Base-by-base conservation (phyloP, 2,797 vertebrate species). In the Sylvia borin region DNA sequence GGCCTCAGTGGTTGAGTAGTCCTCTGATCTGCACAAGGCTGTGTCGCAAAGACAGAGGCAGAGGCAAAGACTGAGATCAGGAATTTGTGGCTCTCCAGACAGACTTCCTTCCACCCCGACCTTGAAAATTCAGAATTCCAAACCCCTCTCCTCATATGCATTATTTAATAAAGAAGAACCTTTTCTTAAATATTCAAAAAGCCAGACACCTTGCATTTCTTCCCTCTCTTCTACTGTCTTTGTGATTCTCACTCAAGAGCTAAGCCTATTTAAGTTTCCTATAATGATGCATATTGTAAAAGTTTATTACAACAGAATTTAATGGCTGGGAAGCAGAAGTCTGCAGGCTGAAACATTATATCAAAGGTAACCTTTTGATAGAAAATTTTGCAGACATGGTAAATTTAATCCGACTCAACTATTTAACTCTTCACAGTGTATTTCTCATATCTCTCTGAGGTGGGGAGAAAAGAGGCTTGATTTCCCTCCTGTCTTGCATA, bases 241-340 rank as follows among this genome's bases (percentile, higher is more conserved):
- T 75, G 55, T 87, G 73, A 94, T 58, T 88, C 91, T 95, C 21
- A 1, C 90, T 96, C n/a, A 90, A 90, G 74, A 95, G 80, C 54
- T 66, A 93, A 97, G 83, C 92, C 90, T 96, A 84, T 95, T 96
- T 96, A 92, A 92, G 57, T 95, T 97, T 94, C 92, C 68, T 90
- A 93, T 95, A 94, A 91, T 91, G 72, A 85, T 85, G 70, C 58
- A 78, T 88, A 94, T 93, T 97, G 92, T 95, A 87, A 96, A 97
- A 94, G 94, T 97, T 97, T 95, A 97, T 97, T 94, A 90, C 75
- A 70, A 94, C 36, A 65, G 57, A 68, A 93, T 96, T 97, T 91
- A 97, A 94, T 89, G 88, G 51, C 58, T 93, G 71, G 81, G 66
- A 94, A 95, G 90, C 42, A 82, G 58, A 95, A 92, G 70, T 92